Evolutionary conservation across 2,888 invertebrate species (phyloP), one percentile per base, ranked within the genome.

Genomic region (Nomada hirtipes): DNA sequence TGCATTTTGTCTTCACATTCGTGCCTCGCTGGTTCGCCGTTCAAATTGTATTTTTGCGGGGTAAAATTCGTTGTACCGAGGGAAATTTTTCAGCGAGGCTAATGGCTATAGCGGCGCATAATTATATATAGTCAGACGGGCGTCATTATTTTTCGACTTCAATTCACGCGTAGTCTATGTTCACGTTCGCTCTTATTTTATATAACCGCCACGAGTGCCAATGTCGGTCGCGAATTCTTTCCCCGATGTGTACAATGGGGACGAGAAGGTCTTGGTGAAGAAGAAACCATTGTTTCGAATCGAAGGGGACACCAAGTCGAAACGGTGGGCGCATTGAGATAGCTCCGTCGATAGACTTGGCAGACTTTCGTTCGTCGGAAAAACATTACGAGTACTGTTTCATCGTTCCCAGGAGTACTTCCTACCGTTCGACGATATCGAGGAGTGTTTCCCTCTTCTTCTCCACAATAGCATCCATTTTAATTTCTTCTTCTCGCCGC

Each of bases 311-410:
- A n/a, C 29, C 42, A 36, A 20, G 29, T 64, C 59, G 59, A 75
- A 60, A 60, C 36, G 26, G 47, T 63, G 11, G 57, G 23, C 11
- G 55, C 26, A 23, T 63, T 44, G 55, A 65, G 74, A 75, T 69
- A 52, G 65, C 50, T 57, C 47, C 47, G 74, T 55, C 68, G 67
- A 82, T 74, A 53, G 63, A 79, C 63, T 74, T 42, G 69, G 55
- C 36, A 64, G 79, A 60, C 44, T 79, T 75, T 57, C 18, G 29
- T 23, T 15, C n/a, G 15, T 59, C 53, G 75, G 29, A 55, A 75
- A 75, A 82, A 82, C 82, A 80, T 79, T 80, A 55, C 57, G 23
- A 52, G 42, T 44, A 60, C 13, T 15, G 61, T 79, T 67, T 53
- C 68, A 69, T 68, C 57, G 63, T 61, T 79, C 59, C 69, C 44